Evolutionary conservation across 2,113 vertebrate species (phyloP).

Genomic region (Zapus hudsonius): DNA sequence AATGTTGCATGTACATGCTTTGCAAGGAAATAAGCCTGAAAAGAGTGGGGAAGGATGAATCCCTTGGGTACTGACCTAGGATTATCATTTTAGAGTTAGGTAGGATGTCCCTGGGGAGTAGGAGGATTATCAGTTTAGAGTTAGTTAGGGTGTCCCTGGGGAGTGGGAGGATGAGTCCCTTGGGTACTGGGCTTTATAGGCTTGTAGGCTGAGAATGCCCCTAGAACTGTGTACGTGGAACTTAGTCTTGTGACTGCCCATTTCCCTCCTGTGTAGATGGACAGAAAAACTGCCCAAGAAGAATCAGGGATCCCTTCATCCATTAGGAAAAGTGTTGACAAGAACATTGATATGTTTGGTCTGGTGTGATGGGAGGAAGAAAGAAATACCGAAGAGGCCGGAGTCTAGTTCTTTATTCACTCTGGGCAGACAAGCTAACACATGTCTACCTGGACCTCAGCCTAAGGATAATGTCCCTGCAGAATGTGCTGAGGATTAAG

Average conservation of each 20-base stretch:
- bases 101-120: too few species aligned
- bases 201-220: neutral
- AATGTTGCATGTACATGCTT: neutral
- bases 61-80: neutral
- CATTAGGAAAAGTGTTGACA: neutral
- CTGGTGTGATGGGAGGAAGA: neutral
- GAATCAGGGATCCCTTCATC: neutral
- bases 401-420: neutral
- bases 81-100: too few species aligned
- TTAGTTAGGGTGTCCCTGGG: too few species aligned
- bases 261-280: neutral
- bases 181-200: too few species aligned
- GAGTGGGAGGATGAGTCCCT: neutral
- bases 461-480: slow-evolving; percentile 1
- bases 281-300: neutral
- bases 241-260: neutral
- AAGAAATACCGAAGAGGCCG: neutral
- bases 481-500: slow-evolving; percentile 40
- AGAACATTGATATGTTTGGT: neutral
- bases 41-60: neutral
- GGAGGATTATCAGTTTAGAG: too few species aligned
- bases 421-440: neutral
- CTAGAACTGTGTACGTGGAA: neutral
- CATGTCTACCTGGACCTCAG: neutral
- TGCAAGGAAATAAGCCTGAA: neutral